A percentile compares a stretch with the other conserved stretches of the same genome.
Conservation (phyloP, 2,888 invertebrate genomes). For the Agriotes lineatus region DNA sequence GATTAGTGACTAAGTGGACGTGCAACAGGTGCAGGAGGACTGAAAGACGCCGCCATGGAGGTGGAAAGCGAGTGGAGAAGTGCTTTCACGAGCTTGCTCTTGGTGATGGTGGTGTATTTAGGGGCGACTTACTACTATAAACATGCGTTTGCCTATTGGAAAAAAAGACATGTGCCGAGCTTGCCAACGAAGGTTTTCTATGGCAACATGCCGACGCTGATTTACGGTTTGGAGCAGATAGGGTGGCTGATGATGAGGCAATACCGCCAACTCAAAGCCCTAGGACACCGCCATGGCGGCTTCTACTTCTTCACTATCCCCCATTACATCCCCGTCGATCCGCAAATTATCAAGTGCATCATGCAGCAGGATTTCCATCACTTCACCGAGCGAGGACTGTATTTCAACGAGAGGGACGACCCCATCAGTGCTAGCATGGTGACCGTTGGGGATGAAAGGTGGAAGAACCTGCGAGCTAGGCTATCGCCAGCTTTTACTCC, state of each 20-base stretch:
- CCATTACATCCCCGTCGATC: background rate
- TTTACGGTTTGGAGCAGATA: too few species aligned
- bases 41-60: too few species aligned
- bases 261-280: background rate
- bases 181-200: background rate
- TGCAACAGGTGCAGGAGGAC: too few species aligned
- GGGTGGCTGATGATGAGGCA: too few species aligned
- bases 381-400: slow-evolving; percentile 73
- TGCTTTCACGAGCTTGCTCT: too few species aligned
- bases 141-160: too few species aligned
- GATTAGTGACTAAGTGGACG: too few species aligned
- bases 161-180: background rate
- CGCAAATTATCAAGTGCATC: slow-evolving; percentile 56
- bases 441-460: slow-evolving; percentile 67
- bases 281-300: background rate
- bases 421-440: slow-evolving; percentile 71
- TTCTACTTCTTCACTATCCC: background rate
- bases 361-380: slow-evolving; percentile 71
- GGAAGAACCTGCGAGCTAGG: slow-evolving; percentile 72
- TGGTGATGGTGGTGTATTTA: too few species aligned
- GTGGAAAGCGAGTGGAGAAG: too few species aligned
- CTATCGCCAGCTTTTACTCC: slow-evolving; percentile 74
- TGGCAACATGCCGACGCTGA: too few species aligned
- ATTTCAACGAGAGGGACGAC: slow-evolving; percentile 69
- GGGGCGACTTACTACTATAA: too few species aligned